A percentile compares a stretch with the other conserved stretches of the same genome.
phyloP scores from a whole-genome alignment of 2,113 vertebrate genomes.

The Aegotheles bennettii region DNA sequence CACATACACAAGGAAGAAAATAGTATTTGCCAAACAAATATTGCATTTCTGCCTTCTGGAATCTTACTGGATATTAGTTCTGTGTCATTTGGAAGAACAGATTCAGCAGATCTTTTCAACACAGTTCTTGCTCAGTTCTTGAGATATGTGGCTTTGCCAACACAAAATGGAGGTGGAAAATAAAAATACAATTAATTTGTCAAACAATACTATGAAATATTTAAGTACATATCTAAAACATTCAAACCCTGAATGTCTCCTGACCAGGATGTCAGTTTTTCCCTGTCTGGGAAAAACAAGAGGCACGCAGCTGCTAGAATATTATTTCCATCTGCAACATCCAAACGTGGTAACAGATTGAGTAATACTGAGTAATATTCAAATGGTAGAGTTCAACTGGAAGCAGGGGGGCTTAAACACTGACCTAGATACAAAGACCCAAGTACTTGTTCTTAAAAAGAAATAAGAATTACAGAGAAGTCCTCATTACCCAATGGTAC shows the following conservation, averaged over 20 bases:
- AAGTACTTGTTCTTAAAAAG: neutral
- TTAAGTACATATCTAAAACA: neutral
- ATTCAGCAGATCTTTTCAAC: neutral
- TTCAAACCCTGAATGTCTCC: neutral
- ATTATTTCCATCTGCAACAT: neutral
- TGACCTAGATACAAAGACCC: neutral
- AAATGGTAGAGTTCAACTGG: neutral
- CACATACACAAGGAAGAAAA: neutral
- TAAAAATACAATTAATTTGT: neutral
- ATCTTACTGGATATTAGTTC: neutral
- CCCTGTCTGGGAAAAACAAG: neutral
- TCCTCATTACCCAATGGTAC: neutral
- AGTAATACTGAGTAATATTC: neutral
- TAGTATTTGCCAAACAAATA: neutral
- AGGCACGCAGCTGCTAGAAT: neutral
- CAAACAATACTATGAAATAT: neutral
- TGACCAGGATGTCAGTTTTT: neutral
- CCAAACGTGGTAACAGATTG: neutral
- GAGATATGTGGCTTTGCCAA: neutral
- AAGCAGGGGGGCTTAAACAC: neutral
- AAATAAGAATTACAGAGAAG: neutral
- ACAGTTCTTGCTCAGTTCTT: neutral
- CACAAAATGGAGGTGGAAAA: neutral
- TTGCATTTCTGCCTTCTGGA: neutral
- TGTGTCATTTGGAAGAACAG: neutral